These are phyloP conservation scores for Pedetes capensis DNA, from an alignment of 2,113 vertebrate genomes.

Conservation along the genomic window DNA sequence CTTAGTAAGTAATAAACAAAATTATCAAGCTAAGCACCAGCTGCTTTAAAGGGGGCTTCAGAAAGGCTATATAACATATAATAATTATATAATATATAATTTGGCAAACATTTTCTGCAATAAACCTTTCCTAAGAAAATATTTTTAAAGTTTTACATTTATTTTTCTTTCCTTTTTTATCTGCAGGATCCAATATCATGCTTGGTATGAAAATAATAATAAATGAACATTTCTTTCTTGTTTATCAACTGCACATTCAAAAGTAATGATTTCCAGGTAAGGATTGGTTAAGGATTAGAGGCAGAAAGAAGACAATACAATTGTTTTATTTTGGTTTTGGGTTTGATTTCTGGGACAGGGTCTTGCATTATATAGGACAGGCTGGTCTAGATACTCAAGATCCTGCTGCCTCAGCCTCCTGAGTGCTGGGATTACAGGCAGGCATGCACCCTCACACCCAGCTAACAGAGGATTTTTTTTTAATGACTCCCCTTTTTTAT, in stretches of 20 bases:
- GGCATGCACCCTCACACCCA: too few relatives aligned
- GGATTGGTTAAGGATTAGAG: background rate
- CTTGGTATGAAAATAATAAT: background rate
- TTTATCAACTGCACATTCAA: background rate
- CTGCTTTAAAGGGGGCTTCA: background rate
- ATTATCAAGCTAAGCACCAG: slow-evolving; percentile 8
- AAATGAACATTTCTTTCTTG: background rate
- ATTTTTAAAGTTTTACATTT: background rate
- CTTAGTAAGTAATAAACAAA: background rate
- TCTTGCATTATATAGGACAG: too few relatives aligned
- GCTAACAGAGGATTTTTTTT: background rate
- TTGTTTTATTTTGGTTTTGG: too few relatives aligned
- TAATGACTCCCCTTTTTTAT: background rate
- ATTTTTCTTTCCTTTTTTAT: background rate
- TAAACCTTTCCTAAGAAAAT: background rate
- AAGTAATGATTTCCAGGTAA: background rate
- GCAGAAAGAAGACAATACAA: background rate
- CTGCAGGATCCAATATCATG: background rate
- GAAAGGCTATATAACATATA: background rate
- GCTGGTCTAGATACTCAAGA: too few relatives aligned
- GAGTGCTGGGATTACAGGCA: too few relatives aligned
- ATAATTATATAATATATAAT: too few relatives aligned
- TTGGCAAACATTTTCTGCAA: slow-evolving; percentile 31
- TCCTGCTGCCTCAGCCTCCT: too few relatives aligned
- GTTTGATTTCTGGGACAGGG: too few relatives aligned